These are phyloP conservation scores for Microtus richardsoni DNA, from an alignment of 2,113 vertebrate species.

Conservation along the genomic window DNA sequence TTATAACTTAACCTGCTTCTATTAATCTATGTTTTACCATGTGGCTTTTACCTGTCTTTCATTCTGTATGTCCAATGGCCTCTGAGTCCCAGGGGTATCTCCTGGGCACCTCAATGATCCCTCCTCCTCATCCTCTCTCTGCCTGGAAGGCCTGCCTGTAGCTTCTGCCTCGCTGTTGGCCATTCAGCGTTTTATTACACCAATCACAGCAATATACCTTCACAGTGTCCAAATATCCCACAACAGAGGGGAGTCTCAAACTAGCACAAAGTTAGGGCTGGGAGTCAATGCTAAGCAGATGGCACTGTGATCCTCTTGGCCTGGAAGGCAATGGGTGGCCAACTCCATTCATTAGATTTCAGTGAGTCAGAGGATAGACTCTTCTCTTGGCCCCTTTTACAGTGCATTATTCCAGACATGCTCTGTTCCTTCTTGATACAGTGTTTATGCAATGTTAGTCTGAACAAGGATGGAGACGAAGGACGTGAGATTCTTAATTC, in stretches of 20 bases:
- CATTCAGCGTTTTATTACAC: background rate
- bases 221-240: background rate
- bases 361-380: accelerated
- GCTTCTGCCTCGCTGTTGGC: background rate
- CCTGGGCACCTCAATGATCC: background rate
- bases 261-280: background rate
- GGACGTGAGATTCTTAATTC: background rate
- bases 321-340: background rate
- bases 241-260: background rate
- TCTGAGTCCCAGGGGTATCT: background rate
- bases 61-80: background rate
- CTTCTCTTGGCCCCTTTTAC: background rate
- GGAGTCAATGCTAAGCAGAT: background rate
- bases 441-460: background rate
- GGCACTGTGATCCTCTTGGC: background rate
- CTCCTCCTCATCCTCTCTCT: background rate
- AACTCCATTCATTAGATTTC: background rate
- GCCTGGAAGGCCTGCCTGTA: background rate
- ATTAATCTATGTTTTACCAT: background rate
- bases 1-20: background rate
- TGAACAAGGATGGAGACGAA: background rate
- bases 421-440: background rate
- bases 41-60: background rate
- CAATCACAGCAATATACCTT: background rate
- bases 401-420: background rate